phyloP scores from a whole-genome alignment of 2,113 vertebrate species.

The Epinephelus cyanopodus region DNA sequence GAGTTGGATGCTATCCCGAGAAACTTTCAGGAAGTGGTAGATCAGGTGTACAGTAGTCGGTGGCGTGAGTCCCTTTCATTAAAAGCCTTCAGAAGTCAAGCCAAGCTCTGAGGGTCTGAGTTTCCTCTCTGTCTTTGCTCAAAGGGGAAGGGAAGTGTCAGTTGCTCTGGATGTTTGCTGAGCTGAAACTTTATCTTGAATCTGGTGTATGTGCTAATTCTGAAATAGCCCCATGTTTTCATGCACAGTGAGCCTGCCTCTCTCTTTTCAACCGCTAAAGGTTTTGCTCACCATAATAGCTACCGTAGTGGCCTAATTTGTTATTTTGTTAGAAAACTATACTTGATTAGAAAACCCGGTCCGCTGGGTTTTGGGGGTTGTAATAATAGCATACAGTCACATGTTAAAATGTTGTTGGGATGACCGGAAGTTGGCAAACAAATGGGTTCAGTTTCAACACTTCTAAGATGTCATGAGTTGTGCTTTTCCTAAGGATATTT shows the following conservation, averaged over 20 bases:
- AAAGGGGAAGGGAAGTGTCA: conserved; percentile 69
- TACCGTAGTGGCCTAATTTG: conserved; percentile 26
- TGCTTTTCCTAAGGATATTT: background rate
- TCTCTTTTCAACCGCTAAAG: conserved; percentile 6
- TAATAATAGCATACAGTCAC: background rate
- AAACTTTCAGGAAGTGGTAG: conserved; percentile 63
- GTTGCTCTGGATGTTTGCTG: conserved; percentile 65
- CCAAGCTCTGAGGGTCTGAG: conserved; percentile 64
- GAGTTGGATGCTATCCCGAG: conserved; percentile 39
- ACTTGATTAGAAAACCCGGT: conserved; percentile 4
- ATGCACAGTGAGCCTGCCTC: conserved; percentile 13
- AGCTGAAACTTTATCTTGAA: conserved; percentile 78
- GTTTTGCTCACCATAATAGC: conserved; percentile 7
- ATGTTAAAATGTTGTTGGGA: conserved; percentile 1
- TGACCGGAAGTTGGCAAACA: conserved; percentile 18
- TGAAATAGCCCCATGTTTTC: conserved; percentile 51
- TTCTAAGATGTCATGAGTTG: conserved; percentile 11
- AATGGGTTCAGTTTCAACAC: conserved; percentile 18
- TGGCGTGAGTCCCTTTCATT: conserved; percentile 66
- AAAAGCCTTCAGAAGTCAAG: conserved; percentile 62
- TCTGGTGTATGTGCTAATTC: conserved; percentile 70
- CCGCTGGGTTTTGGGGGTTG: background rate
- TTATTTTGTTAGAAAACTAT: conserved; percentile 25
- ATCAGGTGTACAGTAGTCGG: conserved; percentile 70
- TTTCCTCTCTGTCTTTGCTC: conserved; percentile 71